Base-by-base conservation (phyloP, 1,140 invertebrate species). In the Drosophila rufa region DNA sequence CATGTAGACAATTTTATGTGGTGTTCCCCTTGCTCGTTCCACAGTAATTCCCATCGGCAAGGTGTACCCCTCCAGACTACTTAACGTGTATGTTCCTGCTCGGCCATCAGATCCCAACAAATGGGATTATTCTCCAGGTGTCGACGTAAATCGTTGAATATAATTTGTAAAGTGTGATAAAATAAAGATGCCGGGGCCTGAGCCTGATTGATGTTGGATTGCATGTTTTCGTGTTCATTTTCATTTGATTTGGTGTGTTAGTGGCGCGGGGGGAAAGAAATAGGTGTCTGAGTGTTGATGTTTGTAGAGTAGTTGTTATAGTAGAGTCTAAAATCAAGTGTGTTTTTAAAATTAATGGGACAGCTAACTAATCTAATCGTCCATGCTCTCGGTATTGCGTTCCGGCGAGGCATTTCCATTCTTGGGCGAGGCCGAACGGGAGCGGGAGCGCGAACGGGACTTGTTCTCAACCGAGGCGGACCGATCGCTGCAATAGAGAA, bases 361-460 rank as follows among this genome's bases (percentile, higher is more conserved):
- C 68, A 86, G 65, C 86, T 90, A 90, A 77, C 79, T 86, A 80
- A 80, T 91, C 90, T 91, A 91, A 89, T 91, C 89, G 79, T 91
- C 89, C 89, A 91, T 91, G 70, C 89, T 91, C 82, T 91, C 89
- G 65, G 89, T 91, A 67, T 83, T 91, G 67, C 89, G 84, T 51
- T 91, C 89, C 19, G 91, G 93, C 78, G 93, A 93, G 68, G 91
- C 64, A 58, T 83, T 91, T 92, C 94, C 93, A 87, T 94, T 93
- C 82, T 93, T 94, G 85, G 93, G 93, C 48, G 82, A 89, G 67
- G 82, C 93, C 60, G 85, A 90, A 25, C 85, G 85, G 14, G 85
- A 90, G 50, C 85, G 85, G 30, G 93, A 94, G 48, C 93, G 90
- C 19, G 93, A 94, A 65, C 93, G 93, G 46, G 93, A 94, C 51